phyloP scores from a whole-genome alignment of 1,140 invertebrate genomes.

The Pristionchus pacificus region DNA sequence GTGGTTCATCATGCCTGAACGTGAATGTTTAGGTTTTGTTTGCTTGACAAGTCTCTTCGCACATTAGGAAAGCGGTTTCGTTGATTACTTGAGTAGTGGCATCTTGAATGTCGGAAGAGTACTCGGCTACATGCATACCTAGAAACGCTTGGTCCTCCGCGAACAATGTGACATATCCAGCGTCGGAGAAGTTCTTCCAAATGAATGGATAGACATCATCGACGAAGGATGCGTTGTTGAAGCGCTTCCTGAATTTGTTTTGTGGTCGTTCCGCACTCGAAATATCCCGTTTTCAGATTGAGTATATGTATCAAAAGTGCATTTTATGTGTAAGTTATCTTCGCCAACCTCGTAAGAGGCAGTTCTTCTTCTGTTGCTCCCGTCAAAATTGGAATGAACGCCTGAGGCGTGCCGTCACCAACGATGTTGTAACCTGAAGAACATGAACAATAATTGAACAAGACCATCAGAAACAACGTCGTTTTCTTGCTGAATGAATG shows the following conservation, averaged over 20 bases:
- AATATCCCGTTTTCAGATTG: no score
- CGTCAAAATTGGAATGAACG: constrained; percentile 83
- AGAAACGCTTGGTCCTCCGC: neutral
- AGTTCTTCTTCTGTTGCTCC: constrained; percentile 78
- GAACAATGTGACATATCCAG: constrained; percentile 33
- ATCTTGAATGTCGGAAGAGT: no score
- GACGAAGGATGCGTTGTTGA: constrained; percentile 66
- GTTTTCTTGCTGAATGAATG: no score
- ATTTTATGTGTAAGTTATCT: no score
- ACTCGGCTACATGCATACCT: no score
- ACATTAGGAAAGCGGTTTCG: no score
- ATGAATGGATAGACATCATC: constrained; percentile 71
- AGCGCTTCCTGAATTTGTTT: constrained; percentile 69
- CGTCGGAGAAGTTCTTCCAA: constrained; percentile 66
- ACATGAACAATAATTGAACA: neutral
- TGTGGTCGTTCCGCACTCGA: neutral
- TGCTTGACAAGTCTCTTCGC: no score
- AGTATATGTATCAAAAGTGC: no score
- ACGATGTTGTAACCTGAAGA: constrained; percentile 64
- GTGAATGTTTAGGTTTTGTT: no score
- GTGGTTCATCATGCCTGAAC: constrained; percentile 76
- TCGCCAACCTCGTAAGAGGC: constrained; percentile 69
- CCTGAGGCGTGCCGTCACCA: constrained; percentile 87
- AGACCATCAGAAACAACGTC: no score
- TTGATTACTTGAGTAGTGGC: no score